phyloP scores from a whole-genome alignment of 2,113 vertebrate species.

The Gambusia holbrooki region DNA sequence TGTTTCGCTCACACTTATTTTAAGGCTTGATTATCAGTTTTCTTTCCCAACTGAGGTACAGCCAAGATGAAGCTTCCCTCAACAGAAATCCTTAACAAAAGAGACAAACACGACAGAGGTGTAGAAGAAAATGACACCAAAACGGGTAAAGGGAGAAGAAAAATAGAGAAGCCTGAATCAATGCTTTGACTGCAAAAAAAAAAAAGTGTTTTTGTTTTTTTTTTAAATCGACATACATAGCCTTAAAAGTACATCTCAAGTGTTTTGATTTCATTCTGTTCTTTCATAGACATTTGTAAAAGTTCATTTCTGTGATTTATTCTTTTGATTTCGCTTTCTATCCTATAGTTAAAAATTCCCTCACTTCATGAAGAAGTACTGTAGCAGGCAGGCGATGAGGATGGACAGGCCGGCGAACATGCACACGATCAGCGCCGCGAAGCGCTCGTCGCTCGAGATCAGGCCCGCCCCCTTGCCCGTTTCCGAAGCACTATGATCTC shows the following conservation, averaged over 20 bases:
- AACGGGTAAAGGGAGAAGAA: slow-evolving; percentile 52
- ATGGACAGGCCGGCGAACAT: slow-evolving; percentile 92
- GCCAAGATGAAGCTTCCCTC: slow-evolving; percentile 58
- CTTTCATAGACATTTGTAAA: slow-evolving; percentile 61
- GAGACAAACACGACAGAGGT: slow-evolving; percentile 53
- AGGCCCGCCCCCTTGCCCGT: slow-evolving; percentile 81
- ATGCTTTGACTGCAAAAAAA: slow-evolving; percentile 85
- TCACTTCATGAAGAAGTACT: slow-evolving; percentile 99
- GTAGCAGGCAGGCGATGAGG: slow-evolving; percentile 95
- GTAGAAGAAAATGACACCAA: slow-evolving; percentile 45
- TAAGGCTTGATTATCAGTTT: slow-evolving; percentile 77
- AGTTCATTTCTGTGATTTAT: slow-evolving; percentile 46
- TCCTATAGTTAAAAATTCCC: slow-evolving; percentile 66
- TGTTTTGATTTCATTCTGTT: slow-evolving; percentile 74
- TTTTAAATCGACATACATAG: slow-evolving; percentile 75
- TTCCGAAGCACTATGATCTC: slow-evolving; percentile 78
- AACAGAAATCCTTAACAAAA: slow-evolving; percentile 53
- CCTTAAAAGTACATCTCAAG: slow-evolving; percentile 85
- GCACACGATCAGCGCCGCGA: slow-evolving; percentile 91
- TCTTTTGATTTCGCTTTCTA: slow-evolving; percentile 65
- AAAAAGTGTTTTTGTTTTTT: not conserved
- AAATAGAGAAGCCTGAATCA: slow-evolving; percentile 82
- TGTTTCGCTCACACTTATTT: slow-evolving; percentile 70
- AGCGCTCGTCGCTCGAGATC: slow-evolving; percentile 93
- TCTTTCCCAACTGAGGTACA: slow-evolving; percentile 55